phyloP scores from a whole-genome alignment of 2,797 vertebrate genomes.

The Notamacropus eugenii region DNA sequence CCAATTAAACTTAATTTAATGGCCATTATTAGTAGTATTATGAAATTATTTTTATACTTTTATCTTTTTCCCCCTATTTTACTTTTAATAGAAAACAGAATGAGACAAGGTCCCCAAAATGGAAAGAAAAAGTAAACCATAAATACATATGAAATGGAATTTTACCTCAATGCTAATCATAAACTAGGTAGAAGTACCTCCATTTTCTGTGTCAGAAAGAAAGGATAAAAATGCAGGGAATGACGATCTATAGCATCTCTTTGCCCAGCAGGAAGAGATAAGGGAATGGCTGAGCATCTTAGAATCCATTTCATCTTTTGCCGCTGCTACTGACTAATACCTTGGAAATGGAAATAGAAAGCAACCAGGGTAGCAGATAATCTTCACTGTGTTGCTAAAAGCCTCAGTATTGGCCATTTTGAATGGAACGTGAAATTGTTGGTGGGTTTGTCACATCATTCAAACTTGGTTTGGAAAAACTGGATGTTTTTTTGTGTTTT shows the following conservation, averaged over 20 bases:
- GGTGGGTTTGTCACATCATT: background rate
- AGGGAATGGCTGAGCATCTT: constrained; percentile 28
- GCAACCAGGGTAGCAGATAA: background rate
- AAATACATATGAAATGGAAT: constrained; percentile 28
- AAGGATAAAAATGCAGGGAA: constrained; percentile 28
- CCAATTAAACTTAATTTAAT: background rate
- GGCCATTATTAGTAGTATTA: constrained; percentile 36
- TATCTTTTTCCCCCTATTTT: background rate
- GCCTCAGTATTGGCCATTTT: constrained; percentile 17
- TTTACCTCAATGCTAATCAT: constrained; percentile 31
- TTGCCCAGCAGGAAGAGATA: constrained; percentile 30
- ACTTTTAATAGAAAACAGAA: background rate
- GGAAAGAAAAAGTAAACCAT: constrained; percentile 23
- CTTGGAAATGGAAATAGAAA: constrained; percentile 29
- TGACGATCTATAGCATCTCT: constrained; percentile 24
- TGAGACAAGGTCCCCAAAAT: background rate
- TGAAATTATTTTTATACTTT: constrained; percentile 13
- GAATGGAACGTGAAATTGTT: background rate
- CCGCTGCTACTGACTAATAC: constrained; percentile 18
- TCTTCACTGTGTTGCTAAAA: constrained; percentile 23
- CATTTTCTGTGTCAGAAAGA: constrained; percentile 23
- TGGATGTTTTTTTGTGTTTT: background rate
- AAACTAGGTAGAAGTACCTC: constrained; percentile 10
- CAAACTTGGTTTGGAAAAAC: constrained; percentile 21
- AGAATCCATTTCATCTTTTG: background rate